Percentiles rank a stretch among this genome's conserved stretches.
These are phyloP conservation scores for Drosophila ironensis DNA, from an alignment of 1,140 invertebrate species.

Conservation along the genomic window DNA sequence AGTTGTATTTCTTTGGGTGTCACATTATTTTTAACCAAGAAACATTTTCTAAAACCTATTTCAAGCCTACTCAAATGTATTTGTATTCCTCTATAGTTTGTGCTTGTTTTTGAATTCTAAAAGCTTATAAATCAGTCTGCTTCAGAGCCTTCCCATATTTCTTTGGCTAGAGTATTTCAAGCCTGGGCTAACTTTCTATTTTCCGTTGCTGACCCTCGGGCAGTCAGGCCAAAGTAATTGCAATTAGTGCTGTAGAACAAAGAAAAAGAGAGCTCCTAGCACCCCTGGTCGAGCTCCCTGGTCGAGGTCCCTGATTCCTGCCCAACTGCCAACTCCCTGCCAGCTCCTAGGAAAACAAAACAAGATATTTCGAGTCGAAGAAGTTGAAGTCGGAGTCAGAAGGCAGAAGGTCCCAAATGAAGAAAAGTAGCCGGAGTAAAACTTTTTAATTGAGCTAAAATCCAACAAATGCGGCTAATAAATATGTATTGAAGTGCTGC, in stretches of 20 bases:
- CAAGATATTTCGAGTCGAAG: constrained; percentile 32
- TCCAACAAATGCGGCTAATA: constrained; percentile 80
- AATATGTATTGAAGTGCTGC: constrained; percentile 75
- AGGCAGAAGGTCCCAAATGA: constrained; percentile 63
- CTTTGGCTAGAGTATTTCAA: constrained; percentile 1
- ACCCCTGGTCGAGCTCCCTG: background rate
- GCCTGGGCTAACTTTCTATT: background rate
- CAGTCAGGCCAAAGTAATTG: constrained; percentile 56
- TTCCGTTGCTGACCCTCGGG: background rate
- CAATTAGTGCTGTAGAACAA: constrained; percentile 55
- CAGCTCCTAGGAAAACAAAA: constrained; percentile 23
- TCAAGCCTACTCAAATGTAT: too few species aligned
- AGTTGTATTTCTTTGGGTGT: too few species aligned
- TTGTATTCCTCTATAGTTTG: too few species aligned
- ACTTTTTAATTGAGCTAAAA: constrained; percentile 80
- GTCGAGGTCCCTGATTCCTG: too few species aligned
- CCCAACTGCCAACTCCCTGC: background rate
- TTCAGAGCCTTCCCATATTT: background rate
- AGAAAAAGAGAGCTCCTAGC: constrained; percentile 8
- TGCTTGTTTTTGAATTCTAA: too few species aligned
- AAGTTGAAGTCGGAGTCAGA: constrained; percentile 49
- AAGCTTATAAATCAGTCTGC: too few species aligned
- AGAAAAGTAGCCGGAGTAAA: constrained; percentile 76
- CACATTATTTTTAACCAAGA: too few species aligned
- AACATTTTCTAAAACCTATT: too few species aligned